phyloP scores from a whole-genome alignment of 2,888 invertebrate species.

The Hyppa rectilinea region DNA sequence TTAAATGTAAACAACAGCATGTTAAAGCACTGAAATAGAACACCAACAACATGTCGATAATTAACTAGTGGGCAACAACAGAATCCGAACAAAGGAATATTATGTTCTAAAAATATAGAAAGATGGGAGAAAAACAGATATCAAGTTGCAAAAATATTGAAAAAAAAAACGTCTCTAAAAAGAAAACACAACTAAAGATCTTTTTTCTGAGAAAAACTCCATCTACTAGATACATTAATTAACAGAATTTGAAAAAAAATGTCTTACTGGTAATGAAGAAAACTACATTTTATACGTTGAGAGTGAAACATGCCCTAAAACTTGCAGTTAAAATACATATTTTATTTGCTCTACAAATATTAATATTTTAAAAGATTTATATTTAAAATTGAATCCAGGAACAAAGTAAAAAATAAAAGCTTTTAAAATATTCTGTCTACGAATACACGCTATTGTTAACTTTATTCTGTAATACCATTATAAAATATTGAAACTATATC shows the following conservation, averaged over 20 bases:
- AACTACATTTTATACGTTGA: neutral
- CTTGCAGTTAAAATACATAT: neutral
- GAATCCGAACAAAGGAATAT: slow-evolving; percentile 10
- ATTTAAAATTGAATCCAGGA: neutral
- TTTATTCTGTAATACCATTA: neutral
- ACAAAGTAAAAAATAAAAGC: neutral
- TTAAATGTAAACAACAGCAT: neutral
- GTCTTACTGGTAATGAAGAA: neutral
- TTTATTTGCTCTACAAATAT: neutral
- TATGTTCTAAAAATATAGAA: neutral
- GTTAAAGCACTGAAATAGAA: neutral
- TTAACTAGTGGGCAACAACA: neutral
- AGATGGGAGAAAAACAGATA: neutral
- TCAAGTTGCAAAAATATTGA: neutral
- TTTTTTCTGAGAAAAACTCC: too few relatives aligned
- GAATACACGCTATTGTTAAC: slow-evolving; percentile 1
- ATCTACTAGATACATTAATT: neutral
- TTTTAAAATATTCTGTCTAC: neutral
- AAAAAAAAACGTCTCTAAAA: neutral
- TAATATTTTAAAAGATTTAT: neutral
- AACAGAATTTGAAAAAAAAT: neutral
- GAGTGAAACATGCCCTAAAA: too few relatives aligned
- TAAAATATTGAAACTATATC: slow-evolving; percentile 36
- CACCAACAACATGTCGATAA: neutral
- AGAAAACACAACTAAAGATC: neutral